Percentiles rank a stretch among this genome's conserved stretches.
These are phyloP conservation scores for Cercopithecus mona DNA, from an alignment of 2,113 vertebrate genomes.

Conservation along the genomic window DNA sequence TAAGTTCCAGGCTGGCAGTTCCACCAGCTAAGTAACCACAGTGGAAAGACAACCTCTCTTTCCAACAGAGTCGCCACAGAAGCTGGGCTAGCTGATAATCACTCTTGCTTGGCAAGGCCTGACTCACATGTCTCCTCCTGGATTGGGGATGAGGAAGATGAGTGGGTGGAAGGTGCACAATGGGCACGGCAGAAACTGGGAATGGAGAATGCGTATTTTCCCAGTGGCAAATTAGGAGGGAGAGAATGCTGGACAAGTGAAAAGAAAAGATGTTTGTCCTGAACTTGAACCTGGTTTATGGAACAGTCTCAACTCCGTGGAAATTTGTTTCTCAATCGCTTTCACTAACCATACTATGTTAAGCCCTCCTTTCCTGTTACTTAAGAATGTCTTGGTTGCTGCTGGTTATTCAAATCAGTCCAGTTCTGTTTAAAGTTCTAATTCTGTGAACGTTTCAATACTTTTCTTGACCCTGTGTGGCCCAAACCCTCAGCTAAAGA, in stretches of 20 bases:
- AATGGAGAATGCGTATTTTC: not conserved
- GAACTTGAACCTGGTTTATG: not conserved
- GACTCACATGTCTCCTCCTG: not conserved
- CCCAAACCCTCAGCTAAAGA: not conserved
- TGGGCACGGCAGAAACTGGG: not conserved
- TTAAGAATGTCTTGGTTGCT: not conserved
- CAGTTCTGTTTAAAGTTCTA: not conserved
- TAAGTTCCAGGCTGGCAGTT: not conserved
- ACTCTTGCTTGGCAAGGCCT: not conserved
- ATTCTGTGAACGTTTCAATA: constrained; percentile 12
- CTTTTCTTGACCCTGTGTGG: not conserved
- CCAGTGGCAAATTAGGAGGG: not conserved
- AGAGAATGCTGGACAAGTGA: not conserved
- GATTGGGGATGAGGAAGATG: accelerated
- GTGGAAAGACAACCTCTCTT: too few species aligned
- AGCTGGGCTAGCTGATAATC: too few species aligned
- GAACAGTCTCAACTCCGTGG: not conserved
- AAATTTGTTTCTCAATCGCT: accelerated
- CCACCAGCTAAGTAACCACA: not conserved
- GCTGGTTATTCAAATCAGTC: not conserved
- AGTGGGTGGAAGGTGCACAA: accelerated
- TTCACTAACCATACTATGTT: not conserved
- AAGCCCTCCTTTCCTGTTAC: not conserved
- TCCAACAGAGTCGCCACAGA: not conserved
- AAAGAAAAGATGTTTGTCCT: not conserved